Base-by-base conservation (phyloP, 2,113 vertebrate species). In the Vicugna pacos region DNA sequence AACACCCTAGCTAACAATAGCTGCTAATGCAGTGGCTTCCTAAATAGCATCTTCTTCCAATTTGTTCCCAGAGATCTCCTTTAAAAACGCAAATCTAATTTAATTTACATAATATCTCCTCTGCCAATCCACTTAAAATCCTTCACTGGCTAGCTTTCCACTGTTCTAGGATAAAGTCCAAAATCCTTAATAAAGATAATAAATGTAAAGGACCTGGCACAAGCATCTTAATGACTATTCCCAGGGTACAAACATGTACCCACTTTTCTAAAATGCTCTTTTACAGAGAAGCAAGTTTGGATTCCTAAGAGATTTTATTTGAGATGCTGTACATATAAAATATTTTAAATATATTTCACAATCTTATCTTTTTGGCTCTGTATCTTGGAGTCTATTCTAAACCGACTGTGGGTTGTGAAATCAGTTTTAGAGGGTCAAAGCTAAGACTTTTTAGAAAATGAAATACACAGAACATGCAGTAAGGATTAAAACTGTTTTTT, bases 261-360 rank as follows among this genome's bases (percentile, higher is more conserved):
- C 14, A 46, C 52, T 83, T 93, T 50, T 90, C 80, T 80, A 80
- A 90, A 65, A 80, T 54, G 35, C 35, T 89, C 15, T 81, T 85
- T 85, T 91, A 77, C 7, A 42, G 13, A 75, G 15, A 88, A 76
- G 28, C 58, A 69, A 56, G 17, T 77, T 67, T 82, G 77, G 64
- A 85, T 52, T 81, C 70, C 76, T 67, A 96, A 91, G 56, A 70
- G 46, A 80, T 65, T 28, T 54, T 75, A 9, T 96, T 69, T 82
- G 64, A 69, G 30, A 77, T 77, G 30, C 1, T 1, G n/a, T 52
- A 62, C 42, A 83, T 32, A 73, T 20, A 70, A 96, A 91, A 52
- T 87, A 91, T 77, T 96, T 92, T 72, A 87, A 94, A 87, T 58
- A 16, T 76, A 86, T 79, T 82, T 89, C 7, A 48, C 50, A 94